Evolutionary conservation across 2,888 invertebrate genomes (phyloP).

Genomic region (Auanema freiburgensis): DNA sequence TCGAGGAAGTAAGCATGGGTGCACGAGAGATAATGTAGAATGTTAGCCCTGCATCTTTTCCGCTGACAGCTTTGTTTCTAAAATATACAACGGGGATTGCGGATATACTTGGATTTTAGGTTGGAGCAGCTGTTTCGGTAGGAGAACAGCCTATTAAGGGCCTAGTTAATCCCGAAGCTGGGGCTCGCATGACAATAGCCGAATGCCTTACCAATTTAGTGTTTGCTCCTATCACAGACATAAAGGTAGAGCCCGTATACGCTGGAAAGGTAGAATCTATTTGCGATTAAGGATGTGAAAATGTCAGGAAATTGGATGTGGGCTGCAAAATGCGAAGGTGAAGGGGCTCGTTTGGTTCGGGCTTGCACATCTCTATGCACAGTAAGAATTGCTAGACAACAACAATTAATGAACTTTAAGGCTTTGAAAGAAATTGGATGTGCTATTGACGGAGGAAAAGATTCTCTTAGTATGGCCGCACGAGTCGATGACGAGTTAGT

Average conservation of each 20-base stretch:
- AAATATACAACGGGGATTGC: too few relatives aligned
- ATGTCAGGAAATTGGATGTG: constrained; percentile 99
- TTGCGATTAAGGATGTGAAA: constrained; percentile 78
- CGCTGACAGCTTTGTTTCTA: too few relatives aligned
- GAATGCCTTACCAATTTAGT: constrained; percentile 92
- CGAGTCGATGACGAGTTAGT: constrained; percentile 71
- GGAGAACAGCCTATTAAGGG: constrained; percentile 96
- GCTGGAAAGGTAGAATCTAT: background rate
- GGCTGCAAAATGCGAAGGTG: constrained; percentile 91
- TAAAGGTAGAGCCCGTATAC: constrained; percentile 66
- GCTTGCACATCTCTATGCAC: constrained; percentile 86
- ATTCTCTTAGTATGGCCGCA: constrained; percentile 95
- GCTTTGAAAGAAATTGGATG: constrained; percentile 72
- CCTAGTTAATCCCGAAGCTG: constrained; percentile 79
- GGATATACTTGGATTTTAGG: constrained; percentile 62
- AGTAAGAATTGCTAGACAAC: constrained; percentile 38
- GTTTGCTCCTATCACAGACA: constrained; percentile 71
- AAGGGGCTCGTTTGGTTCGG: constrained; percentile 83
- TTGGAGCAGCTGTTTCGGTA: constrained; percentile 89
- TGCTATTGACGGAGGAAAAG: constrained; percentile 94
- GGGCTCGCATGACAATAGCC: constrained; percentile 89
- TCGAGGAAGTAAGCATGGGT: too few relatives aligned
- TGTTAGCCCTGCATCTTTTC: too few relatives aligned
- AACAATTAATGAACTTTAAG: background rate
- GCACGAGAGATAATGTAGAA: too few relatives aligned